These are phyloP conservation scores for Dermochelys coriacea DNA, from an alignment of 2,797 vertebrate genomes.

Conservation along the genomic window DNA sequence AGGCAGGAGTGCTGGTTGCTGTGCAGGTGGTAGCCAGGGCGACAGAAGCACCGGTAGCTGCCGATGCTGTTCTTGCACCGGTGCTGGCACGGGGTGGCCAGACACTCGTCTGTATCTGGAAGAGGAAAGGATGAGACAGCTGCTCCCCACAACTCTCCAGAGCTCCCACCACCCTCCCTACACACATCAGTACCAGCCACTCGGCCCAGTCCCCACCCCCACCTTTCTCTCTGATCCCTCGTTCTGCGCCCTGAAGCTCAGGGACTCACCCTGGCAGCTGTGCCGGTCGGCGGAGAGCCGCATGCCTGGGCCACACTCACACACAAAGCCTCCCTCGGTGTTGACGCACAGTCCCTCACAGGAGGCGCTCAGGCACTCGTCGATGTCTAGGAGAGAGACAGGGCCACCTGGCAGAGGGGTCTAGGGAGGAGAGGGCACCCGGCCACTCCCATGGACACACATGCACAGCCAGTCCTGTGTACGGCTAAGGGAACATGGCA, in stretches of 20 bases:
- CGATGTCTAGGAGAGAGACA: constrained; percentile 69
- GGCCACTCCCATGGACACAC: not conserved
- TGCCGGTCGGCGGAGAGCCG: constrained; percentile 80
- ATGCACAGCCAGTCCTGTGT: not conserved
- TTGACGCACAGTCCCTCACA: constrained; percentile 82
- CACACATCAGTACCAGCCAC: rapidly evolving
- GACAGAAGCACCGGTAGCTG: constrained; percentile 84
- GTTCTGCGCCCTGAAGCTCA: not conserved
- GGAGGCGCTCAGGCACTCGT: constrained; percentile 79
- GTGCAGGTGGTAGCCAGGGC: constrained; percentile 80
- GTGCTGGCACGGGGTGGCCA: constrained; percentile 82
- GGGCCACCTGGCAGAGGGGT: not conserved
- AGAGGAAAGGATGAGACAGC: not conserved
- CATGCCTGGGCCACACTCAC: constrained; percentile 80
- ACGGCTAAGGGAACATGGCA: not conserved
- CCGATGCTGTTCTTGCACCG: constrained; percentile 83
- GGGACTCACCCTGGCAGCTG: constrained; percentile 79
- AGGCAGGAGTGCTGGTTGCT: constrained; percentile 83
- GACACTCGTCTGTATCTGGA: constrained; percentile 83
- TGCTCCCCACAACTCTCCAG: not conserved
- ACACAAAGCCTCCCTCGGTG: constrained; percentile 83
- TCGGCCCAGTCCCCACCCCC: rapidly evolving
- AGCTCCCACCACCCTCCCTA: rapidly evolving
- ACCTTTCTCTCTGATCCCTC: not conserved
- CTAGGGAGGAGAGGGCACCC: not conserved